Evolutionary conservation across 2,797 vertebrate genomes (phyloP).

Genomic region (Eulemur albifrons): DNA sequence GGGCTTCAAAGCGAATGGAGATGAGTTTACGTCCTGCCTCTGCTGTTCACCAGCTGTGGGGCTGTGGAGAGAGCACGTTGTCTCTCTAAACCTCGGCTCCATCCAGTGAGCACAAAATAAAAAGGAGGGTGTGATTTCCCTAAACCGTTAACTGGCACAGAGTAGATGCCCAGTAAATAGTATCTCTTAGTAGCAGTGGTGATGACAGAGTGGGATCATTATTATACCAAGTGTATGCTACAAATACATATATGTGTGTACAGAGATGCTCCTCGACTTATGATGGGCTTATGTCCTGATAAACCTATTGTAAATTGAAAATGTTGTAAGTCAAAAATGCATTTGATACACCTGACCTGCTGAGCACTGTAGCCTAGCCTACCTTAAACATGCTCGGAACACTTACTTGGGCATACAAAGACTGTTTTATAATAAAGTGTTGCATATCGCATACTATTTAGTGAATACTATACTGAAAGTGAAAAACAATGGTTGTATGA

Average conservation of each 20-base stretch:
- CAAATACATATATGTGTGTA: accelerated
- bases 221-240: neutral
- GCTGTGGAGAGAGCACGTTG: neutral
- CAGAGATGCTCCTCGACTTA: neutral
- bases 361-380: neutral
- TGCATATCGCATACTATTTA: neutral
- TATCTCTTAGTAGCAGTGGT: neutral
- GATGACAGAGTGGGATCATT: neutral
- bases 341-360: neutral
- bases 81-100: neutral
- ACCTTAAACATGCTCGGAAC: neutral
- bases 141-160: neutral
- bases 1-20: neutral
- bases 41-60: neutral
- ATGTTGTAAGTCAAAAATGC: neutral
- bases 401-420: neutral
- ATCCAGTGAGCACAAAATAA: neutral
- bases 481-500: no score
- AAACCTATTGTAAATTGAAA: neutral
- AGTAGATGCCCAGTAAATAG: neutral
- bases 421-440: neutral
- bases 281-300: neutral
- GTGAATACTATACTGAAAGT: neutral
- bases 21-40: neutral
- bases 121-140: neutral